phyloP scores from a whole-genome alignment of 2,797 vertebrate species.

The Hydrophis major region DNA sequence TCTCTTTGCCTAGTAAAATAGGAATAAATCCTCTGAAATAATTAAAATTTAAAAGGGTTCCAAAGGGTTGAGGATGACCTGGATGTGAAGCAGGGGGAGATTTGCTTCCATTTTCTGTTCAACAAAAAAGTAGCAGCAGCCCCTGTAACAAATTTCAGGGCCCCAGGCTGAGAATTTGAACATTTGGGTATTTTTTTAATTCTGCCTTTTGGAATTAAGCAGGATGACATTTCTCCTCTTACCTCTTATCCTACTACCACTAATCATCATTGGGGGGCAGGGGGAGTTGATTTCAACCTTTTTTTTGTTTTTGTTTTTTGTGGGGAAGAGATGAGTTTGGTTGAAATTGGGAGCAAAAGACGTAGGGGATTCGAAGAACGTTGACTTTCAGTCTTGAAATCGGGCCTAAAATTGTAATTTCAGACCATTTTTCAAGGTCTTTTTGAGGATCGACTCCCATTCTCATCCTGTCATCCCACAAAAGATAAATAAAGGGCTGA shows the following conservation, averaged over 20 bases:
- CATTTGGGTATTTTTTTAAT: neutral
- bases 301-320: neutral
- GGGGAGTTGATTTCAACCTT: neutral
- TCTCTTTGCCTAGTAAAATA: neutral
- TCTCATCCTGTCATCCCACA: neutral
- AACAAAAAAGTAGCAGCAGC: neutral
- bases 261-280: neutral
- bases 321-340: neutral
- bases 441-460: neutral
- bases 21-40: neutral
- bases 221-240: neutral
- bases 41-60: neutral
- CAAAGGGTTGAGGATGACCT: neutral
- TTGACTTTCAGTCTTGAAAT: neutral
- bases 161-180: neutral
- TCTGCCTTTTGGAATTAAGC: neutral
- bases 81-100: neutral
- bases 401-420: neutral
- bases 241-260: neutral
- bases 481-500: neutral
- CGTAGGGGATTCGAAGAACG: neutral
- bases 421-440: neutral
- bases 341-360: neutral
- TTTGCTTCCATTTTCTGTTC: neutral
- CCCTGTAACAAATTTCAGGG: neutral